Evolutionary conservation across 2,888 invertebrate species (phyloP).

Genomic region (Darwinula stevensoni): DNA sequence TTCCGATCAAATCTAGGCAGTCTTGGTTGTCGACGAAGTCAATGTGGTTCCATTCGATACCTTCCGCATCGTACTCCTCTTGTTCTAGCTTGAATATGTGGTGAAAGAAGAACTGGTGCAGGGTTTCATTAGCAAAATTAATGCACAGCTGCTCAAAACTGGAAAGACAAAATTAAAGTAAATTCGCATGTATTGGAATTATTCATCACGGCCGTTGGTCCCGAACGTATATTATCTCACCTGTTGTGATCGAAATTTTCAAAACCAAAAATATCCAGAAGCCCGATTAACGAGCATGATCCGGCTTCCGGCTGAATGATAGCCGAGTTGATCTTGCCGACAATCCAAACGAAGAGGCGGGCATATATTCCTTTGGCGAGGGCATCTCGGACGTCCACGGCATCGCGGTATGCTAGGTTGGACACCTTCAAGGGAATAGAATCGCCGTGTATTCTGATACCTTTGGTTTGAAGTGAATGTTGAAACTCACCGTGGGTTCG

Average conservation of each 20-base stretch:
- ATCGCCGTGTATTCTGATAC: too few species aligned
- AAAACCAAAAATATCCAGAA: constrained; percentile 96
- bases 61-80: constrained; percentile 89
- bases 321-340: constrained; percentile 84
- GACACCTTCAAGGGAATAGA: constrained; percentile 23
- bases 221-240: constrained; percentile 12
- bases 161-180: constrained; percentile 7
- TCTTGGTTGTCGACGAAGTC: constrained; percentile 98
- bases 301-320: constrained; percentile 55
- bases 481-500: constrained; percentile 46
- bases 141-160: constrained; percentile 97
- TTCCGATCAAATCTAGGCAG: constrained; percentile 80
- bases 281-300: constrained; percentile 70
- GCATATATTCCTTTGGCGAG: constrained; percentile 98
- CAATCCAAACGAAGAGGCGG: constrained; percentile 77
- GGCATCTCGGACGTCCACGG: constrained; percentile 88
- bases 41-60: constrained; percentile 95
- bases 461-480: neutral
- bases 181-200: neutral
- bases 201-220: constrained; percentile 5
- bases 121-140: constrained; percentile 93
- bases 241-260: constrained; percentile 91
- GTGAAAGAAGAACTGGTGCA: constrained; percentile 94
- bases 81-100: constrained; percentile 98
- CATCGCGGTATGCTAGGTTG: constrained; percentile 62